phyloP scores from a whole-genome alignment of 2,888 invertebrate genomes.

The Azorinus chamasolen region DNA sequence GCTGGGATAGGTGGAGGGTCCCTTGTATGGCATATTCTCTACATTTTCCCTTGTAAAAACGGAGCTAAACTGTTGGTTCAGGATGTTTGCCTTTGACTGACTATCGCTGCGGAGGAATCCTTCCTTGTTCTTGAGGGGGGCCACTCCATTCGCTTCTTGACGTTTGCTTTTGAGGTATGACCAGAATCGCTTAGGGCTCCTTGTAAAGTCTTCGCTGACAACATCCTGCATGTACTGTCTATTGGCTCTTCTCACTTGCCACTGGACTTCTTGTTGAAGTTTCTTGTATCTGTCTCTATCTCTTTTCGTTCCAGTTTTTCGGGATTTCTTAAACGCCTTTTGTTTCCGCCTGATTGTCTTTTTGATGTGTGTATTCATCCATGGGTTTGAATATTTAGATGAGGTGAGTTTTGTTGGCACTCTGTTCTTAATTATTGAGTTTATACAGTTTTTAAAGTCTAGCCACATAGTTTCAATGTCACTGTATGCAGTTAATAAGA shows the following conservation, averaged over 20 bases:
- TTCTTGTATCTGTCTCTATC: conserved; percentile 21
- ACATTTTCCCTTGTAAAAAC: conserved; percentile 42
- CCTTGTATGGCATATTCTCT: conserved; percentile 41
- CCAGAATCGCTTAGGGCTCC: conserved; percentile 46
- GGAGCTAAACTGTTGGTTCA: conserved; percentile 54
- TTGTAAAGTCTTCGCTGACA: conserved; percentile 11
- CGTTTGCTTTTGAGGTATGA: conserved; percentile 51
- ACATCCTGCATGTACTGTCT: conserved; percentile 32
- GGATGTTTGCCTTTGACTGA: conserved; percentile 42
- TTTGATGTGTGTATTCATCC: conserved; percentile 29
- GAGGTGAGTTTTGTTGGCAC: conserved; percentile 31
- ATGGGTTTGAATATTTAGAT: conserved; percentile 24
- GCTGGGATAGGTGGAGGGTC: conserved; percentile 20
- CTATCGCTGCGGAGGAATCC: conserved; percentile 52
- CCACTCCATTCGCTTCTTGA: conserved; percentile 46
- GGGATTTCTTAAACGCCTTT: conserved; percentile 16
- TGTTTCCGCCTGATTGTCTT: conserved; percentile 20
- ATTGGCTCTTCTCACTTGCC: conserved; percentile 14
- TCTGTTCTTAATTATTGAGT: not conserved
- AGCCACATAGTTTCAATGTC: too few species aligned
- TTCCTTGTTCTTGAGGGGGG: conserved; percentile 46
- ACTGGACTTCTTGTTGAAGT: conserved; percentile 24
- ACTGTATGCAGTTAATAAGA: too few species aligned
- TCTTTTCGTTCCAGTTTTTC: not conserved
- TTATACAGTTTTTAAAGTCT: too few species aligned